A percentile compares a stretch with the other conserved stretches of the same genome.
Conservation (phyloP, 2,113 vertebrate species). For the Lonchura striata region DNA sequence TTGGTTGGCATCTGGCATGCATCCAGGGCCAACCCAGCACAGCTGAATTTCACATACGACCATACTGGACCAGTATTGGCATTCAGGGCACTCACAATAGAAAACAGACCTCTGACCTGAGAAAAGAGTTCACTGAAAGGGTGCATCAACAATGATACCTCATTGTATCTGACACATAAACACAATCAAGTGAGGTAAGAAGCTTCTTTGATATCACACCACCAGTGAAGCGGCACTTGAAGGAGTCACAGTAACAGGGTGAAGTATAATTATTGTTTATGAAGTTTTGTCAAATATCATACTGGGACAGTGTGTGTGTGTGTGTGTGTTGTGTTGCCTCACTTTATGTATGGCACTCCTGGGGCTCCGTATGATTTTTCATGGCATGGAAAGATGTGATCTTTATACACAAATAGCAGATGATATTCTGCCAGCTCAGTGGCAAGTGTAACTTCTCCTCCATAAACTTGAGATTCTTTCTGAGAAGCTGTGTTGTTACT, state of each 20-base stretch:
- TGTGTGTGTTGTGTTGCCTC: not conserved
- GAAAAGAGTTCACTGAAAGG: not conserved
- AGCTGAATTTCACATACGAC: not conserved
- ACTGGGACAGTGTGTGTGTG: not conserved
- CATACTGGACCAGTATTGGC: not conserved
- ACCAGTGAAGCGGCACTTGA: not conserved
- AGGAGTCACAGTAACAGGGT: not conserved
- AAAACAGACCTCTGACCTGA: not conserved
- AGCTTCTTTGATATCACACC: not conserved
- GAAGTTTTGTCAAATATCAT: not conserved
- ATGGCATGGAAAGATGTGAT: not conserved
- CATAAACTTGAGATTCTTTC: not conserved
- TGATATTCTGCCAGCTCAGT: not conserved
- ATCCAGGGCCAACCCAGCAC: not conserved
- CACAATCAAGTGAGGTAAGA: not conserved
- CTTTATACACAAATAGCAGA: not conserved
- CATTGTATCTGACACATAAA: not conserved
- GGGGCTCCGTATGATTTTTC: not conserved
- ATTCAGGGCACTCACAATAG: not conserved
- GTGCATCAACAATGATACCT: not conserved
- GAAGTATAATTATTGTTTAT: not conserved
- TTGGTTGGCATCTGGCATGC: not conserved
- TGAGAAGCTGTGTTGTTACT: not conserved
- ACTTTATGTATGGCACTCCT: not conserved
- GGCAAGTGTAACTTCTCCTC: not conserved